Evolutionary conservation across 1,140 invertebrate genomes (phyloP), one percentile per base, ranked within the genome.

Genomic region (Panonychus citri): DNA sequence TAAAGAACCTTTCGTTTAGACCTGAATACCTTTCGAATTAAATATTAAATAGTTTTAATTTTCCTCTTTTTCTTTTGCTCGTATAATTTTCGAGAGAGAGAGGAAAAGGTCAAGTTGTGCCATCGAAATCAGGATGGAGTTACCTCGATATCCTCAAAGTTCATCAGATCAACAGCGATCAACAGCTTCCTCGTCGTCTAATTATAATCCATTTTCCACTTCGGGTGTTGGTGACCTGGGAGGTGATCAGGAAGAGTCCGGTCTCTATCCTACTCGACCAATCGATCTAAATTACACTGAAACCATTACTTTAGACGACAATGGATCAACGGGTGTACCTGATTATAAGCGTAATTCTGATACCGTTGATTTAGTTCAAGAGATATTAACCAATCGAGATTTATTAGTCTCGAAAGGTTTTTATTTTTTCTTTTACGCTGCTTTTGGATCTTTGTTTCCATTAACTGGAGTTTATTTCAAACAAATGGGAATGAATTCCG

Each of bases 361-460:
- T 2, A 27, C 24, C 2, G 24, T 13, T 40, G 53, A 54, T 25
- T 40, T 54, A n/a, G n/a, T 54, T n/a, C 53, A 54, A 42, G 53
- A 54, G 25, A 54, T 54, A 19, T 21, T 54, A 7, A 54, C 28
- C 34, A 25, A 54, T 51, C 24, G 26, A 28, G 26, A 51, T 51
- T 27, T 51, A 12, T 24, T 51, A 7, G 19, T 51, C 10, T 51
- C 49, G 10, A 51, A 51, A 27, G 49, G 25, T 1, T 99, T 98
- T 69, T 99, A 98, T 69, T 96, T 98, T 70, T 97, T 96, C 76
- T 98, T 97, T 71, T 99, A 96, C 67, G 90, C 93, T 2, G 93
- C 94, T 1, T 99, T 98, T 65, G 94, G 94, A 7, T 95, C 89
- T 0, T 75, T 99, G 0, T 97, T 97, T 67, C 94, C 94, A 0